These are phyloP conservation scores for Aegotheles bennettii DNA, from an alignment of 2,113 vertebrate species.

Conservation along the genomic window DNA sequence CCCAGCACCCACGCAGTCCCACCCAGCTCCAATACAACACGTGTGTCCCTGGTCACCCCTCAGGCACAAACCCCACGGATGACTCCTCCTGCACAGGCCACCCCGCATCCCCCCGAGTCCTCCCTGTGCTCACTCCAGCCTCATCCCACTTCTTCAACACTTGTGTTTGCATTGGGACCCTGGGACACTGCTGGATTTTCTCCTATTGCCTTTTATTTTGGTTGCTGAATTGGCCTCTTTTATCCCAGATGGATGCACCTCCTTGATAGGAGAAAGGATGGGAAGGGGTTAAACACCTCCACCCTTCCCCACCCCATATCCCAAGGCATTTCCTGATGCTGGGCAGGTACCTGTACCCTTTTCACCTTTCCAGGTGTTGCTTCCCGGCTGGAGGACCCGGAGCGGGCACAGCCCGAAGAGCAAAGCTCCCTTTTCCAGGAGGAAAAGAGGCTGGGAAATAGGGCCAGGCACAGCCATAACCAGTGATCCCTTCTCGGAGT, in stretches of 20 bases:
- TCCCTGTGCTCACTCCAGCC: background rate
- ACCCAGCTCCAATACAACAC: accelerated
- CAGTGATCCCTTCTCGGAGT: accelerated
- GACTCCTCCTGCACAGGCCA: background rate
- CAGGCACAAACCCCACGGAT: background rate
- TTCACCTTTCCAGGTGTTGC: slow-evolving; percentile 28
- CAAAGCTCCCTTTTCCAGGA: background rate
- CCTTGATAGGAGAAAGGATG: background rate
- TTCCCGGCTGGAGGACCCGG: accelerated
- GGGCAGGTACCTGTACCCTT: background rate
- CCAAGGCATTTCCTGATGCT: background rate
- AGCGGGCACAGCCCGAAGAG: background rate
- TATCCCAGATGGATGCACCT: accelerated
- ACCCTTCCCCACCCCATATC: background rate
- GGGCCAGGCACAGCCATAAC: background rate
- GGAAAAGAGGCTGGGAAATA: background rate
- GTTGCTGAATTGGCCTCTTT: background rate
- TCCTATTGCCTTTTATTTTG: too few species aligned
- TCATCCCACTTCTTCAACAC: accelerated
- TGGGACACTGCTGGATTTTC: background rate
- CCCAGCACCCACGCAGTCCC: background rate
- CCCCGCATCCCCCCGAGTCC: accelerated
- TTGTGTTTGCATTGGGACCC: background rate
- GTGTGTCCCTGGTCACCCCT: background rate
- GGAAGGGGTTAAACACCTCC: slow-evolving; percentile 24